Conservation (phyloP, 2,888 invertebrate genomes). For the Deroplatys truncata region DNA sequence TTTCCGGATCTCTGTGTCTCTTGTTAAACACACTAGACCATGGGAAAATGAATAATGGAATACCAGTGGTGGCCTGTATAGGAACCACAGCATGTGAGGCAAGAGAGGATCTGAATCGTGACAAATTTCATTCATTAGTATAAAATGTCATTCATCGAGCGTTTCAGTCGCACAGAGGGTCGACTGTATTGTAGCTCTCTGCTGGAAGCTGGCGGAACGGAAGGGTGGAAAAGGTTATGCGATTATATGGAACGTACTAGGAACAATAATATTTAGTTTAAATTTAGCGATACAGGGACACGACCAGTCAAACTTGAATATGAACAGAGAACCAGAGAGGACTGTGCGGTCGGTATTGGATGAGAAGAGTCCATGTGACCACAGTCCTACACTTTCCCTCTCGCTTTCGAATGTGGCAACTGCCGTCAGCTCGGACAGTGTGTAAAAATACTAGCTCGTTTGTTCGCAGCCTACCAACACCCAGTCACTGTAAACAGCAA, state of each 20-base stretch:
- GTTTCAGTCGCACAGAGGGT: background rate
- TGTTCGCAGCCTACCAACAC: background rate
- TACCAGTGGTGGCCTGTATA: background rate
- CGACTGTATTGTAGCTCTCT: background rate
- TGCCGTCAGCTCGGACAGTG: background rate
- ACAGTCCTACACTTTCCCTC: background rate
- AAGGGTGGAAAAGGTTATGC: background rate
- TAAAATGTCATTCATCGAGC: background rate
- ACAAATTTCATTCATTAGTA: background rate
- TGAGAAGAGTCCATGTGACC: background rate
- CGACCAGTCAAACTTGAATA: background rate
- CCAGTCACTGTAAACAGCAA: background rate
- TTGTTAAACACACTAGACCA: background rate
- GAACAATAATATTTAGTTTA: slow-evolving; percentile 10
- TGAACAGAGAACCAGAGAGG: background rate
- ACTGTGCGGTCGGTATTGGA: background rate
- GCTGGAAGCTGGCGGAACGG: background rate
- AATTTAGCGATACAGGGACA: background rate
- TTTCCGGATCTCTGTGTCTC: background rate
- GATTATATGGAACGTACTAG: background rate
- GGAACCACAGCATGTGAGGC: background rate
- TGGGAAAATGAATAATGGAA: background rate
- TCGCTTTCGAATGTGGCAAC: background rate
- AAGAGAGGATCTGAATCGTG: background rate
- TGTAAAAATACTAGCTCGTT: background rate